A percentile compares a stretch with the other conserved stretches of the same genome.
Evolutionary conservation across 2,888 invertebrate species (phyloP).

Genomic region (Phasia obesa): DNA sequence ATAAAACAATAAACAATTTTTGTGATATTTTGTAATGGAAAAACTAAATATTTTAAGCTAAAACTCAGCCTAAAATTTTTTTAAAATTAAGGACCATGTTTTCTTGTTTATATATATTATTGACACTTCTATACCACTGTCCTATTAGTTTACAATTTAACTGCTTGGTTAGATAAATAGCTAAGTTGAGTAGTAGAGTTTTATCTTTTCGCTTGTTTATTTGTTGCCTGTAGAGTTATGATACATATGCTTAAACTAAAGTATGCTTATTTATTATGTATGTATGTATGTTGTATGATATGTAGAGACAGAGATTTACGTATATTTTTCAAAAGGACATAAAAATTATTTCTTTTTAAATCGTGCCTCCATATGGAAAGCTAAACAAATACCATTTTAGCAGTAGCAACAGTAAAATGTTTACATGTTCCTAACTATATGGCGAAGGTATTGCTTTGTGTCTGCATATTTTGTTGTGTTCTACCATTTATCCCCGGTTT

Average conservation of each 20-base stretch:
- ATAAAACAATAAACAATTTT: neutral
- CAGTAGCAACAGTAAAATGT: constrained; percentile 1
- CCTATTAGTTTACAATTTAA: constrained; percentile 32
- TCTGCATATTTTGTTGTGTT: constrained; percentile 20
- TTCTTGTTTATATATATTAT: neutral
- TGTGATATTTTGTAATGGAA: no score
- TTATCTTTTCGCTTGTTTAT: constrained; percentile 23
- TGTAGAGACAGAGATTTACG: neutral
- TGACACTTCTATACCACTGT: constrained; percentile 13
- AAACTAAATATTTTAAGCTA: no score
- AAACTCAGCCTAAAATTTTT: no score
- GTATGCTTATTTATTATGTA: constrained; percentile 4
- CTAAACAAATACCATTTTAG: constrained; percentile 4
- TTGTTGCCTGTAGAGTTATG: constrained; percentile 37
- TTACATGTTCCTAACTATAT: neutral
- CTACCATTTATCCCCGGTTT: neutral
- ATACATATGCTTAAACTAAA: constrained; percentile 12
- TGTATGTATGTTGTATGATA: no score
- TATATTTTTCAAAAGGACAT: constrained; percentile 11
- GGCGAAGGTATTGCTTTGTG: constrained; percentile 41
- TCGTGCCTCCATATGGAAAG: neutral
- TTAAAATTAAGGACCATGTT: no score
- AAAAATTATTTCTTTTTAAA: constrained; percentile 11
- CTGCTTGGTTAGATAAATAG: constrained; percentile 41
- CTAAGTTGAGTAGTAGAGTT: constrained; percentile 5